Base-by-base conservation (phyloP, 2,113 vertebrate genomes). In the Zootoca vivipara region DNA sequence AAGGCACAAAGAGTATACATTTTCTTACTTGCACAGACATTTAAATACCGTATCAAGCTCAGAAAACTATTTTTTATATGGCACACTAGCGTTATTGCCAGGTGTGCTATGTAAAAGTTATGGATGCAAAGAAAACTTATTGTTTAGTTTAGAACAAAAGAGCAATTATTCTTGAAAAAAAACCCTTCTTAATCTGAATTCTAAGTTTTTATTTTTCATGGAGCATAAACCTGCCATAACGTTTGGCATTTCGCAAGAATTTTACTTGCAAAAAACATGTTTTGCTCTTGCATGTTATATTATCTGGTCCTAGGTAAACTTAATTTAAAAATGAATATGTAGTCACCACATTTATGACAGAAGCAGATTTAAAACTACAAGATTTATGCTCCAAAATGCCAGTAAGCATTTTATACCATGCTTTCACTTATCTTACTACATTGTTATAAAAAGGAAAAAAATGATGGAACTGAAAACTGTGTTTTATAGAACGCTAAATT, bases 1-100 rank as follows among this genome's bases (percentile, higher is more conserved):
- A 98, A 99, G 99, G 99, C 99, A 99, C 99, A 98, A 99, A 99
- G 98, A 99, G 98, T 98, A 98, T 96, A 96, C 96, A 96, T 96
- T 96, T 98, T 98, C 98, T 97, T 97, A 97, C 98, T 98, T 98
- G 98, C 98, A 98, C 98, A 97, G 97, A 98, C 98, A 97, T 94
- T 95, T 96, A 94, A 96, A 98, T 97, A 97, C 95, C 94, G 94
- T 93, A 97, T 97, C 97, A 97, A 97, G 96, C 93, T 97, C 92
- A 89, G 95, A 96, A 97, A 97, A 96, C 96, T 94, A 94, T 96
- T 91, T 96, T 91, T 97, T 95, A 94, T 95, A 96, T 94, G 95
- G 97, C 97, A 96, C 96, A 97, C 93, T 94, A 97, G 97, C 96
- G 78, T 94, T 93, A 95, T 73, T 94, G 94, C 95, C 89, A 91